Evolutionary conservation across 2,888 invertebrate species (phyloP).

Genomic region (Embidobia sp.): DNA sequence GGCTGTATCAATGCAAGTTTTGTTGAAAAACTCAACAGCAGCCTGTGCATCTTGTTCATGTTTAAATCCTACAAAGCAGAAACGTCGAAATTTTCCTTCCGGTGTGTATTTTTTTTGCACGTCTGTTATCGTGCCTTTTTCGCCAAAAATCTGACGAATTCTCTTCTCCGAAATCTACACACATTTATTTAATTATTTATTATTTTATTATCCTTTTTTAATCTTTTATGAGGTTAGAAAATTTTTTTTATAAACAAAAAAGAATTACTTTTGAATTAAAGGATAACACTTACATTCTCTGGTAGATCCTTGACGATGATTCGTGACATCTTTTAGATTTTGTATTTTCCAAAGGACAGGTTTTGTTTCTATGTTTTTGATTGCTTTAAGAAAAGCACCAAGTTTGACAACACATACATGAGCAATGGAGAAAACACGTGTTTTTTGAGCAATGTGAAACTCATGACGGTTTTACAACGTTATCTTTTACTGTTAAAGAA

Average conservation of each 20-base stretch:
- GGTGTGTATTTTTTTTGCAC: constrained; percentile 95
- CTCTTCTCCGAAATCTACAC: constrained; percentile 91
- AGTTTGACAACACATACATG: no score
- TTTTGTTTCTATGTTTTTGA: no score
- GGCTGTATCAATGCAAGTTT: constrained; percentile 91
- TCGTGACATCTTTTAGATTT: constrained; percentile 93
- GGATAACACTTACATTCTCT: constrained; percentile 88
- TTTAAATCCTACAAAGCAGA: constrained; percentile 96
- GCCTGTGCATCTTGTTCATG: constrained; percentile 89
- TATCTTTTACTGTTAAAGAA: no score
- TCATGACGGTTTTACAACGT: no score
- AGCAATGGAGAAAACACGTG: no score
- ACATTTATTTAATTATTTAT: constrained; percentile 61
- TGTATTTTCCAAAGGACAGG: no score
- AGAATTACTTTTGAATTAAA: no score
- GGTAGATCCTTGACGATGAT: constrained; percentile 95
- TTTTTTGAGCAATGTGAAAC: no score
- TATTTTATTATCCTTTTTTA: no score
- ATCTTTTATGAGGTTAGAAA: not conserved
- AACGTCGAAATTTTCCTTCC: constrained; percentile 95
- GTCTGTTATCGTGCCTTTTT: constrained; percentile 95
- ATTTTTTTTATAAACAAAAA: no score
- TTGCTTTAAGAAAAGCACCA: no score
- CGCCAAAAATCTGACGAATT: constrained; percentile 88
- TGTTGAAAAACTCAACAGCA: constrained; percentile 91